These are phyloP conservation scores for Hippopotamyrus pictus DNA, from an alignment of 2,797 vertebrate species.

Conservation along the genomic window DNA sequence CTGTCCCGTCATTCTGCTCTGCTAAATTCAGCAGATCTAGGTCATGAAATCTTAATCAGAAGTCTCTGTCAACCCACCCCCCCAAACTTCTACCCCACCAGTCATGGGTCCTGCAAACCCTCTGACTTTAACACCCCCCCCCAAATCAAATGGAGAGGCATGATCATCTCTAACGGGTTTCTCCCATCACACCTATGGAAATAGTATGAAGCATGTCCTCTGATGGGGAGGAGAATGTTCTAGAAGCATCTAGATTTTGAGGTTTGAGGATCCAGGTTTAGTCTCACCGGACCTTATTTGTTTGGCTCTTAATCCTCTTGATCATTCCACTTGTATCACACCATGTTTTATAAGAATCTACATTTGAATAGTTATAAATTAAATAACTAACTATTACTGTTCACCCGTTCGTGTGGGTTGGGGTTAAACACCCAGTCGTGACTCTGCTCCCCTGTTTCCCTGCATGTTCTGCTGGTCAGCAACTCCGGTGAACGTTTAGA, in stretches of 20 bases:
- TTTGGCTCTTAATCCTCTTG: background rate
- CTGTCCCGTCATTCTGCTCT: constrained; percentile 9
- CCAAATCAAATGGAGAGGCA: background rate
- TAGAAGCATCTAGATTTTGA: background rate
- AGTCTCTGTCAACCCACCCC: background rate
- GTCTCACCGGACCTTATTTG: background rate
- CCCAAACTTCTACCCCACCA: background rate
- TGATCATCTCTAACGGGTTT: background rate
- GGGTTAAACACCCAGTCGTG: background rate
- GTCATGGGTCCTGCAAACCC: background rate
- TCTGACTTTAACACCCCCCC: background rate
- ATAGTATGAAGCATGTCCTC: background rate
- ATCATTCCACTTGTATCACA: too few relatives aligned
- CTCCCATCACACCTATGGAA: background rate
- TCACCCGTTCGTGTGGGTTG: background rate
- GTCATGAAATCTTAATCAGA: background rate
- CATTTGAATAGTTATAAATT: background rate
- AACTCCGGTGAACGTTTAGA: background rate
- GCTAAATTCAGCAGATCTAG: constrained; percentile 14
- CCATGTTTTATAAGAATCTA: background rate
- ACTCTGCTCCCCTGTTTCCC: background rate
- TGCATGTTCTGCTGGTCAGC: background rate
- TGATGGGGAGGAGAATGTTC: background rate
- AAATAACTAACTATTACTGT: background rate
- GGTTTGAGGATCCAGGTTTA: background rate